Evolutionary conservation across 64 coral and sea anemone species (phyloP), one percentile per base, ranked within the genome.

Genomic region (Anthopleura sola): DNA sequence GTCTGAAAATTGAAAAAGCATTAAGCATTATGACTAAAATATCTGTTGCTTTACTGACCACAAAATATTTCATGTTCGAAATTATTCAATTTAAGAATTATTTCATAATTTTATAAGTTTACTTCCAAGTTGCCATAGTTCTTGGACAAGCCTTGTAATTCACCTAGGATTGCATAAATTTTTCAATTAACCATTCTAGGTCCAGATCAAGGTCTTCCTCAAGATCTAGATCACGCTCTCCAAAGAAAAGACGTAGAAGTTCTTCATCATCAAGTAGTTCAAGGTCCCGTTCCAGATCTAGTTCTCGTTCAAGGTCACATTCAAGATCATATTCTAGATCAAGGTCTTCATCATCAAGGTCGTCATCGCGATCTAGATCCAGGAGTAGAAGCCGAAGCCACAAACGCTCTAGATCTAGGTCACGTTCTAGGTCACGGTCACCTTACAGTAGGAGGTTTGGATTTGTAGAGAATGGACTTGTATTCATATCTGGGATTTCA

Each of bases 401-500:
- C 80, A 88, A 81, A 11, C 24, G n/a, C 23, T n/a, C 58, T 26
- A 58, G 49, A 80, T 80, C 74, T 28, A 33, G 68, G 10, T 87
- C 86, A 37, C 53, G 83, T 19, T 88, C 91, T 39, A 84, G 88
- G 16, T 94, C 92, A 62, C 56, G 85, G 23, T 96, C 94, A 88
- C 94, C 90, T 48, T 83, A 83, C 78, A 86, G 89, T 62, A 96
- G 83, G 90, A 87, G 50, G 76, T 79, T 88, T 87, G 90, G 75
- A 38, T 81, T 54, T 51, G 82, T 54, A 51, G 36, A 40, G 77
- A 49, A 24, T 20, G 24, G 46, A 79, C 29, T n/a, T 20, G 6
- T 79, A 81, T 47, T 71, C 66, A 40, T 24, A 16, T 24, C 39
- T 46, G 78, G 19, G 37, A 62, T 26, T 62, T 62, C 23, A 62